Base-by-base conservation (phyloP, 2,888 invertebrate genomes). In the Petrolisthes manimaculis region DNA sequence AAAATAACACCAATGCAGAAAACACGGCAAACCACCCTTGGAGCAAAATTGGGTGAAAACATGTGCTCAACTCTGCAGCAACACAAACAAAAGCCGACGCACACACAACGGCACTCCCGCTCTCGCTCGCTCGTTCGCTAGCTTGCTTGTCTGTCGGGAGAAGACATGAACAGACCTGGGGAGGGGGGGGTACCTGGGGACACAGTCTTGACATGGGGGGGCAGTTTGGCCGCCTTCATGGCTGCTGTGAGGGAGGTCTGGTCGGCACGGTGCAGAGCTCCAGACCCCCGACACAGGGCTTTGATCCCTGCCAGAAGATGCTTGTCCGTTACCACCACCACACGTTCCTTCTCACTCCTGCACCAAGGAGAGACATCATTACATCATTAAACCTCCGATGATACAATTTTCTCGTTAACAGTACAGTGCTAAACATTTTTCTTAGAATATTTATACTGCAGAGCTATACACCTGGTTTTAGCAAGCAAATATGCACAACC, bases 231-330 rank as follows among this genome's bases (percentile, higher is more conserved):
- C 92, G 95, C 95, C 92, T 97, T 97, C 93, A 98, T 94, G 69
- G 96, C 94, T 79, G 96, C 95, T 69, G 96, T 95, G 91, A 97
- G 94, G 69, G 95, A 95, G 83, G 95, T 94, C 92, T 96, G 95
- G 93, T 98, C 98, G 55, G 96, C 95, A 92, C 95, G 95, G 51
- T 95, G 95, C 90, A 96, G 95, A 90, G 95, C 94, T 83, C 95
- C 95, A 83, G 95, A 94, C 80, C 95, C 95, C 89, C 95, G 94
- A 92, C 96, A 96, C 92, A 97, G 94, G 86, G 95, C 95, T 92
- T 95, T 95, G 92, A 97, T 95, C 92, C 95, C 94, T 91, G 95
- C 93, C 92, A 95, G 93, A 92, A 96, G 93, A 94, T 96, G 94
- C 79, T 91, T 91, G 85, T 91, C 91, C 53, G 86, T 88, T 51